Percentiles rank a stretch among this genome's conserved stretches.
These are phyloP conservation scores for Pristionchus mayeri DNA, from an alignment of 2,888 invertebrate genomes.

Conservation along the genomic window DNA sequence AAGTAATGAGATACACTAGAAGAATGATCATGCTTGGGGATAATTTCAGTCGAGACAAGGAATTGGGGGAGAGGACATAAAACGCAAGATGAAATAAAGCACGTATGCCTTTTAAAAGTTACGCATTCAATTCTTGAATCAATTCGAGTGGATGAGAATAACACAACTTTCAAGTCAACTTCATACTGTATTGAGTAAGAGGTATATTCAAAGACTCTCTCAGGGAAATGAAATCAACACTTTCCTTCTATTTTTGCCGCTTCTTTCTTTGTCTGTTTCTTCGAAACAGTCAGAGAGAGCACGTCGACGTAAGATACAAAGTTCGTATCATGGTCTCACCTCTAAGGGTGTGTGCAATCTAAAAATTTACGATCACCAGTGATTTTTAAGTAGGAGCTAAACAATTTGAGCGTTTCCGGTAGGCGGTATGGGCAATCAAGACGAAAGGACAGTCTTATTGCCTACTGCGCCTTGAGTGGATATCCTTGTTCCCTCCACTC, in stretches of 20 bases:
- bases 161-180: no score
- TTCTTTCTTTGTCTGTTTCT: background rate
- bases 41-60: background rate
- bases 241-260: background rate
- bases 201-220: background rate
- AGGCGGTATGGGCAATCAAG: background rate
- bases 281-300: no score
- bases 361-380: no score
- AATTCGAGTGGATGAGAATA: no score
- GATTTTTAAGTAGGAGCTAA: no score
- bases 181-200: no score
- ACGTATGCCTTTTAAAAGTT: no score
- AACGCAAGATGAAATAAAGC: no score
- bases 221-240: background rate
- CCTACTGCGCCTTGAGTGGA: background rate
- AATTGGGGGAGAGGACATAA: background rate
- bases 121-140: no score
- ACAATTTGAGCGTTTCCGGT: background rate
- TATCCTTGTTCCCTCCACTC: background rate
- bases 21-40: conserved; percentile 6
- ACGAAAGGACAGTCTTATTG: background rate
- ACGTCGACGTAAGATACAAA: no score
- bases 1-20: conserved; percentile 18
- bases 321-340: no score
- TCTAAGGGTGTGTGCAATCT: no score